These are phyloP conservation scores for Crotalus horridus DNA, from an alignment of 2,113 vertebrate species.

Conservation along the genomic window DNA sequence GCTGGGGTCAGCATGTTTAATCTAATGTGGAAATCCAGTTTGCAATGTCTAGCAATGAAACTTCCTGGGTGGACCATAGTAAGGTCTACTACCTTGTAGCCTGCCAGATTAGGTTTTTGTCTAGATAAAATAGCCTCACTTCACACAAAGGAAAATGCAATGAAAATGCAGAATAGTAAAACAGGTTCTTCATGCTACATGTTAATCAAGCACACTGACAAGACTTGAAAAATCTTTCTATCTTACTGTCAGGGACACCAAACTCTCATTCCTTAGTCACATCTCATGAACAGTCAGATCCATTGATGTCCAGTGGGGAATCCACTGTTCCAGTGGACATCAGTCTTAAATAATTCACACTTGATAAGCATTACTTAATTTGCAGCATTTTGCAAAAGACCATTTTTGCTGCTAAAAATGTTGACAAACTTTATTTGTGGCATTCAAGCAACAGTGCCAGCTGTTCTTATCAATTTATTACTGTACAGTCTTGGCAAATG, in stretches of 20 bases:
- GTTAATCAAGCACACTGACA: conserved; percentile 35
- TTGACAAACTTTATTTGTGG: background rate
- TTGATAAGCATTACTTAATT: background rate
- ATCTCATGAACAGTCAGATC: background rate
- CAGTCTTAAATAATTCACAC: background rate
- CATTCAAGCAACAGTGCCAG: background rate
- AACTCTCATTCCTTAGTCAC: conserved; percentile 43
- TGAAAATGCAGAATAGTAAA: background rate
- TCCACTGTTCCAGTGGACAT: background rate
- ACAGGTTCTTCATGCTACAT: background rate
- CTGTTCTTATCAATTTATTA: background rate
- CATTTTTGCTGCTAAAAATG: background rate
- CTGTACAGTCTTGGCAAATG: background rate
- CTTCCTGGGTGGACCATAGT: background rate
- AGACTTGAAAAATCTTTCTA: conserved; percentile 10
- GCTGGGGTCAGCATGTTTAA: background rate
- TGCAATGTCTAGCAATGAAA: background rate
- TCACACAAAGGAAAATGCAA: background rate
- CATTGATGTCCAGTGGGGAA: background rate
- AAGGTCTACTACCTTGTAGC: too few relatives aligned
- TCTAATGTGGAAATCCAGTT: background rate
- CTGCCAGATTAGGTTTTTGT: background rate
- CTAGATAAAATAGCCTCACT: background rate
- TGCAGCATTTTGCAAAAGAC: background rate
- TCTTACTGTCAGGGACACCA: conserved; percentile 33